Conservation (phyloP, 2,113 vertebrate genomes). For the Zapus hudsonius region DNA sequence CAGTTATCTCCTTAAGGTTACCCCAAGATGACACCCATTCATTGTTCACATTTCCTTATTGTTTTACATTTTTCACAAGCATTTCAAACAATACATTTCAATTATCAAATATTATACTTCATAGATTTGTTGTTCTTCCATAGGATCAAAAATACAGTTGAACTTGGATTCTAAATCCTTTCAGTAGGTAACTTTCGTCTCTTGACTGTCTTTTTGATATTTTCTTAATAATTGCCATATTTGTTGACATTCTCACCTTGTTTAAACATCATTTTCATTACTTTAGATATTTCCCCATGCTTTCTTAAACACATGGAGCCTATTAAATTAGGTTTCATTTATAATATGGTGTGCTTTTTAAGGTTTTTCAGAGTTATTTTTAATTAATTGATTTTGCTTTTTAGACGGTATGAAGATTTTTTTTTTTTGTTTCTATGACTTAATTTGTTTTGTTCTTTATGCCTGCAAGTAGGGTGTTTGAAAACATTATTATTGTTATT, state of each 20-base stretch:
- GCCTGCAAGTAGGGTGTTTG: not conserved
- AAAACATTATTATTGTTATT: not conserved
- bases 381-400: not conserved
- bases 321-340: not conserved
- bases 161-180: not conserved
- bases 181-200: not conserved
- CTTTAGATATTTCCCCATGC: not conserved
- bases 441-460: not conserved
- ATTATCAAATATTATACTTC: not conserved
- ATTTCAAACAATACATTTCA: no score
- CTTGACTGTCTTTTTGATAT: not conserved
- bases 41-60: not conserved
- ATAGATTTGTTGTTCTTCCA: no score
- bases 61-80: not conserved
- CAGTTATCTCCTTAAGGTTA: not conserved
- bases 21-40: not conserved
- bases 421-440: not conserved
- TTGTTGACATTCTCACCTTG: not conserved
- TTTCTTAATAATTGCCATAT: not conserved
- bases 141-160: not conserved
- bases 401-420: not conserved
- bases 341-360: not conserved
- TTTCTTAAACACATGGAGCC: not conserved
- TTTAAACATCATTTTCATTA: not conserved
- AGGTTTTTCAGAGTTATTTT: not conserved